Percentiles rank a stretch among this genome's conserved stretches.
Evolutionary conservation across 2,113 vertebrate genomes (phyloP).

Genomic region (Xenus cinereus): DNA sequence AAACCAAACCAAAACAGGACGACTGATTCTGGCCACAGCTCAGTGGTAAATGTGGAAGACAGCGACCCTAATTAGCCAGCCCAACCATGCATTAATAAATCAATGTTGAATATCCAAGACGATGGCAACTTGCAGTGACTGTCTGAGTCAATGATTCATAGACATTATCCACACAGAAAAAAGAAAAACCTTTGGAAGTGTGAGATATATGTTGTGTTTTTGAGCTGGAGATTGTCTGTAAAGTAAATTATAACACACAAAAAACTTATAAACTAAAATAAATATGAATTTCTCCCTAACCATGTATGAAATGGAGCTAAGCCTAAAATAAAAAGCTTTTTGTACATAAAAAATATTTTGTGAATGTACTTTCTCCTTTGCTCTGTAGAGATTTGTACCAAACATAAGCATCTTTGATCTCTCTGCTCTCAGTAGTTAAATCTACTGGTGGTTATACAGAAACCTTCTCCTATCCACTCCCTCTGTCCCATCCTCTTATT

Average conservation of each 20-base stretch:
- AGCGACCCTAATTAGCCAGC: conserved; percentile 55
- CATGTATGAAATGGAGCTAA: not conserved
- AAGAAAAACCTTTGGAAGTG: not conserved
- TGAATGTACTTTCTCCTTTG: not conserved
- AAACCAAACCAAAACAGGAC: not conserved
- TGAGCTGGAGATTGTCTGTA: conserved; percentile 17
- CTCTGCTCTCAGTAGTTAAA: not conserved
- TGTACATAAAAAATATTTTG: not conserved
- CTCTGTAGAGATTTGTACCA: not conserved
- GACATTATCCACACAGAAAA: conserved; percentile 19
- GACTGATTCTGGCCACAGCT: conserved; percentile 47
- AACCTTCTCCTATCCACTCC: not conserved
- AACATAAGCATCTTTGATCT: not conserved
- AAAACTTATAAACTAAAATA: not conserved
- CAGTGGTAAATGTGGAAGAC: conserved; percentile 52
- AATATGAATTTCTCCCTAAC: not conserved
- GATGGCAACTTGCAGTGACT: conserved; percentile 20
- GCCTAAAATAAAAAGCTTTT: not conserved
- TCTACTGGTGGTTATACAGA: not conserved
- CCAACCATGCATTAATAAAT: conserved; percentile 66
- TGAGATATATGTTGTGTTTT: not conserved
- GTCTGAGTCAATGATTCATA: conserved; percentile 36
- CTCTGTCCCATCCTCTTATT: not conserved
- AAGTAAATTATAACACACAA: conserved; percentile 31
- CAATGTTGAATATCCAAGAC: conserved; percentile 53